These are phyloP conservation scores for Umimayanthus kanabou DNA, from an alignment of 92 coral and sea anemone species.

Conservation along the genomic window DNA sequence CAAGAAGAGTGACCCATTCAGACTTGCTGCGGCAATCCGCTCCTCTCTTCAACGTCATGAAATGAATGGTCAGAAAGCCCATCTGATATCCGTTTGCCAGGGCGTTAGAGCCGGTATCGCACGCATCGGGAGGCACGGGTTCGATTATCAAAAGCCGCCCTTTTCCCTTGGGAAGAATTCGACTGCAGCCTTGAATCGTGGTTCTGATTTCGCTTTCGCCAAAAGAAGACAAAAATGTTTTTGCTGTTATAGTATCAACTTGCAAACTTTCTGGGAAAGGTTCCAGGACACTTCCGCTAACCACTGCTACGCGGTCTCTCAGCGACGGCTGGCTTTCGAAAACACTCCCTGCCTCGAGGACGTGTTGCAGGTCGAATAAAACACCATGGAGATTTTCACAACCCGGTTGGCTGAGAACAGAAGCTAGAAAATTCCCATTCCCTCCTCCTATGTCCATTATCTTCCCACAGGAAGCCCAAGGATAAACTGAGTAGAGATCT, in stretches of 20 bases:
- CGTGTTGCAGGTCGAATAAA: not conserved
- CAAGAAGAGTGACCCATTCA: not conserved
- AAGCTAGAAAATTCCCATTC: not conserved
- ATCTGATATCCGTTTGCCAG: not conserved
- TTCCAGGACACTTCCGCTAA: not conserved
- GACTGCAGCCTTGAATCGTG: not conserved
- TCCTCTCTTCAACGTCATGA: not conserved
- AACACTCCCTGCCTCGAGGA: not conserved
- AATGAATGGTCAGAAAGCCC: constrained; percentile 4
- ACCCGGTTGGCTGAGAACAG: constrained; percentile 8
- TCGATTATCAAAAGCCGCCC: constrained; percentile 6
- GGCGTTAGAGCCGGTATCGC: not conserved
- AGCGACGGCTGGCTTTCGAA: not conserved
- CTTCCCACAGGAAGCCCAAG: not conserved
- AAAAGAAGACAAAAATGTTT: not conserved
- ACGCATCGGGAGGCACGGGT: constrained; percentile 11
- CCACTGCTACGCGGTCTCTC: not conserved
- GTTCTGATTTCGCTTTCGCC: constrained; percentile 6
- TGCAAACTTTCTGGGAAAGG: constrained; percentile 3
- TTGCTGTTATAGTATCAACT: constrained; percentile 2
- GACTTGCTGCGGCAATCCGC: not conserved
- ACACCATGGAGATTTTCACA: constrained; percentile 5
- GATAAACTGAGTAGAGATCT: not conserved
- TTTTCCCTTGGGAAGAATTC: not conserved
- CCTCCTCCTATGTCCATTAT: constrained; percentile 15